Evolutionary conservation across 1,140 invertebrate species (phyloP).

Genomic region (Formica exsecta): DNA sequence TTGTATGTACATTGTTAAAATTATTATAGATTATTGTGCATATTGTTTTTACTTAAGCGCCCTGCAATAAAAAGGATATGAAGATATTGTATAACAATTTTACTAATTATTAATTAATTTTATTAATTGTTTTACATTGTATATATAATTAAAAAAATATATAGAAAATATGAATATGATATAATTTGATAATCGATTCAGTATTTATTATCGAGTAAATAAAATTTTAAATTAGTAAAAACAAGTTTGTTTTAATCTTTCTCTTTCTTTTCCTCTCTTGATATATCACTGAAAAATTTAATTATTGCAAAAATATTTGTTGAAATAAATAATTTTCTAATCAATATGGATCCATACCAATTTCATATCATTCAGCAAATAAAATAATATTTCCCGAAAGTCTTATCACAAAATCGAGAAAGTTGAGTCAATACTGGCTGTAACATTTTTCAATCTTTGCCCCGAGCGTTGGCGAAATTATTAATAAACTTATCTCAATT

Average conservation of each 20-base stretch:
- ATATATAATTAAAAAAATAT: no score
- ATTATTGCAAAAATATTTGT: no score
- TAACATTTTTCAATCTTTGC: conserved; percentile 37
- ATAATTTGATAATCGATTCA: no score
- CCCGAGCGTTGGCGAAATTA: conserved; percentile 19
- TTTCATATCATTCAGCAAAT: neutral
- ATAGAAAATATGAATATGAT: no score
- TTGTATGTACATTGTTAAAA: conserved; percentile 39
- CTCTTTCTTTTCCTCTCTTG: no score
- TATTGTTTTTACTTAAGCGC: conserved; percentile 1
- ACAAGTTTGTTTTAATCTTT: no score
- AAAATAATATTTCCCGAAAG: conserved; percentile 29
- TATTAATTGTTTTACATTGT: no score
- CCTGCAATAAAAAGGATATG: conserved; percentile 9
- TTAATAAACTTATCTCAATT: conserved; percentile 34
- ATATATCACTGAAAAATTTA: no score
- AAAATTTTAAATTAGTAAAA: no score
- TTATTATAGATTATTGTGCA: conserved; percentile 1
- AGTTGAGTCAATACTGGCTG: conserved; percentile 37
- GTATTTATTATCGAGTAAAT: no score
- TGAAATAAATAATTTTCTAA: no score
- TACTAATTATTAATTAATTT: no score
- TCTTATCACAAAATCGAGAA: conserved; percentile 39
- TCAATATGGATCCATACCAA: neutral
- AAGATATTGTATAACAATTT: neutral